Conservation (phyloP, 2,888 invertebrate species). For the Acrobasis suavella region DNA sequence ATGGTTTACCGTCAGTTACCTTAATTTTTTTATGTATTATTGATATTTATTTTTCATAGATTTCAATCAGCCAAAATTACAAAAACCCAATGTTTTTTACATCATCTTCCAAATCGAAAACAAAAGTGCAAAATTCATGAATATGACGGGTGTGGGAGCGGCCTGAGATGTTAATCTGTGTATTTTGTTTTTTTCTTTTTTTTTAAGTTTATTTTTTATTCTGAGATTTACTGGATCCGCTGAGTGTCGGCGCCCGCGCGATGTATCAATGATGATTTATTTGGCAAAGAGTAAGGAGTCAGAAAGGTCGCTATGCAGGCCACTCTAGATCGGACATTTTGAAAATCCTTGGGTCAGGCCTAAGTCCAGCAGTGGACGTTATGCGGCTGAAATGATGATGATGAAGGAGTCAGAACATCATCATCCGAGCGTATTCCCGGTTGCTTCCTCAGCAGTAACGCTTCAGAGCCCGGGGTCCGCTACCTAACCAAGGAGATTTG, state of each 20-base stretch:
- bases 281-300: conserved; percentile 28
- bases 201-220: background rate
- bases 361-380: no score
- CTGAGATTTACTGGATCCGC: conserved; percentile 46
- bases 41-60: conserved; percentile 10
- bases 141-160: conserved; percentile 24
- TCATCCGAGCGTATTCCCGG: no score
- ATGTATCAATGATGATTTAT: conserved; percentile 44
- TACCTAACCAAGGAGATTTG: no score
- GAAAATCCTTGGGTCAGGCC: no score
- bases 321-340: no score
- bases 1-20: background rate
- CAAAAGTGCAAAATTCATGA: conserved; percentile 30
- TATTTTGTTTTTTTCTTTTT: conserved; percentile 34
- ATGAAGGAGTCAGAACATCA: no score
- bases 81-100: conserved; percentile 1
- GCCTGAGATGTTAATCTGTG: conserved; percentile 36
- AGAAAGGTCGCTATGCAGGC: conserved; percentile 18
- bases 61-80: conserved; percentile 2
- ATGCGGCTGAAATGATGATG: no score
- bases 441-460: no score
- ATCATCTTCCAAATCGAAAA: conserved; percentile 21
- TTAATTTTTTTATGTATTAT: background rate
- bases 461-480: no score
- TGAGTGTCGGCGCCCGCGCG: conserved; percentile 35